These are phyloP conservation scores for Pelvicachromis taeniatus DNA, from an alignment of 2,113 vertebrate genomes.

Conservation along the genomic window DNA sequence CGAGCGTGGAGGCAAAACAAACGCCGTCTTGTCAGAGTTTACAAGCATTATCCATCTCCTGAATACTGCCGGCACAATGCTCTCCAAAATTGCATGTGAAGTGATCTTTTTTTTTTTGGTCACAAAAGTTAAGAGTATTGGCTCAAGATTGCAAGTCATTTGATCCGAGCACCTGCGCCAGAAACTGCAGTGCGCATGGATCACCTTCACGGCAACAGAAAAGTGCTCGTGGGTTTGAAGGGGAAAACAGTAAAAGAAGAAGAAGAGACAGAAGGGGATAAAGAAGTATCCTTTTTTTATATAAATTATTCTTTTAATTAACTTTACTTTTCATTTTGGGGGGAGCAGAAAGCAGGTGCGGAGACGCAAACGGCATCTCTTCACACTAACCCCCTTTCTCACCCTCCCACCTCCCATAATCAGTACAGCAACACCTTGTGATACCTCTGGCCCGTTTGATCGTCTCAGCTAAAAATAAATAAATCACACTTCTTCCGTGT, in stretches of 20 bases:
- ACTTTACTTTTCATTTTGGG: not conserved
- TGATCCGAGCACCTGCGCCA: conserved; percentile 45
- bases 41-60: conserved; percentile 66
- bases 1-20: conserved; percentile 66
- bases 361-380: not conserved
- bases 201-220: not conserved
- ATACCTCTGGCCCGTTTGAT: not conserved
- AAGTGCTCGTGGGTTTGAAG: not conserved
- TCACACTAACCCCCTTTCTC: not conserved
- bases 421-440: conserved; percentile 44
- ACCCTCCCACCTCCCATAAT: not conserved
- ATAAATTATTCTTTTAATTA: not conserved
- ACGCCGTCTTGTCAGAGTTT: conserved; percentile 69
- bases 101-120: conserved; percentile 19
- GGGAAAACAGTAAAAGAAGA: not conserved
- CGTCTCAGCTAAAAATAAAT: not conserved
- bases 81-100: conserved; percentile 28
- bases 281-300: too few relatives aligned
- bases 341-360: conserved; percentile 10
- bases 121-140: conserved; percentile 46
- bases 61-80: conserved; percentile 46
- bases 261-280: not conserved
- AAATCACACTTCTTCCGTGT: not conserved
- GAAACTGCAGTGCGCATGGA: not conserved
- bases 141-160: not conserved